Conservation (phyloP, 2,888 invertebrate species). For the Nebria brevicollis region DNA sequence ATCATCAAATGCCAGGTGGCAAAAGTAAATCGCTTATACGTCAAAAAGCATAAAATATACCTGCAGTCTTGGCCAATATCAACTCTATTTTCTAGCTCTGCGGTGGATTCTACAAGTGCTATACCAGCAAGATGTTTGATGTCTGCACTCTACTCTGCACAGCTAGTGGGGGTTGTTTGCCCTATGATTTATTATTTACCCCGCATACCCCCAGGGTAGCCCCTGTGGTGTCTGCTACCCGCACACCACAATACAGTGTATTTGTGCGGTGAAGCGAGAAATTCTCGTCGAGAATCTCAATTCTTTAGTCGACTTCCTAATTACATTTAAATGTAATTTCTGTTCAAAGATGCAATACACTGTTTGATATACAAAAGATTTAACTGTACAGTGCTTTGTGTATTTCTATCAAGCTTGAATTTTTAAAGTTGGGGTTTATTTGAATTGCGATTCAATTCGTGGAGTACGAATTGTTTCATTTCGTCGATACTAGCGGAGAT, state of each 20-base stretch:
- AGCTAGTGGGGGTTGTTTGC: neutral
- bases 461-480: neutral
- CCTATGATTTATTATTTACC: neutral
- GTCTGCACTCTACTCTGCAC: neutral
- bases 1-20: neutral
- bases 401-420: neutral
- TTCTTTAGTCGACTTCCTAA: neutral
- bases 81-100: neutral
- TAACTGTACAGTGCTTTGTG: neutral
- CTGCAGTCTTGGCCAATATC: neutral
- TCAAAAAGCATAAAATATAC: neutral
- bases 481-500: too few species aligned
- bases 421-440: neutral
- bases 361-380: neutral
- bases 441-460: neutral
- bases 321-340: neutral
- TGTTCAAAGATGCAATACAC: neutral
- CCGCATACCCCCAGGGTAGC: neutral
- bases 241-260: neutral
- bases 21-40: neutral
- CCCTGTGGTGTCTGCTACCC: neutral
- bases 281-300: neutral
- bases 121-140: slow-evolving; percentile 1
- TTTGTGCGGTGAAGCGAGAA: neutral
- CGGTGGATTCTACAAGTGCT: neutral